Evolutionary conservation across 1,140 invertebrate genomes (phyloP).

Genomic region (Neodiprion lecontei): DNA sequence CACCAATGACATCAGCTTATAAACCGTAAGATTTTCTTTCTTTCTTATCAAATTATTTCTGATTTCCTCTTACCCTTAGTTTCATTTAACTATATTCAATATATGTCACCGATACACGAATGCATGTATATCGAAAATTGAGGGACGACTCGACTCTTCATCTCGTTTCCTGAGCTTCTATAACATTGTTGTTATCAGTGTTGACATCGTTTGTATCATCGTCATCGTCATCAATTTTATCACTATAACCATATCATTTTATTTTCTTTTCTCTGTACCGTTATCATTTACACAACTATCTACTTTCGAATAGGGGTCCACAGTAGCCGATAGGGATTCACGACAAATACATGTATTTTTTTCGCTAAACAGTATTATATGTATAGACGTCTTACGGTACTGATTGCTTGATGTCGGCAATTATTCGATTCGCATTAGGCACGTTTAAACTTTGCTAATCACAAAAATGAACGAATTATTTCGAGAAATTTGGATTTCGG

Average conservation of each 20-base stretch:
- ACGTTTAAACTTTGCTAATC: no score
- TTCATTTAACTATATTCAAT: slow-evolving; percentile 23
- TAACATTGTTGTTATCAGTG: no score
- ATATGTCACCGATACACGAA: slow-evolving; percentile 9
- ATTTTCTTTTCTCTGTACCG: no score
- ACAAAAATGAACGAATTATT: no score
- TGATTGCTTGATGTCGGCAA: background rate
- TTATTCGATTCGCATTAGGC: background rate
- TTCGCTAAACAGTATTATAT: background rate
- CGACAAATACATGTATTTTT: no score
- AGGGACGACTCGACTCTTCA: background rate
- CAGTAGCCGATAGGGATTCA: no score
- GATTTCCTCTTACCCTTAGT: slow-evolving; percentile 21
- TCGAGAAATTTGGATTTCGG: no score
- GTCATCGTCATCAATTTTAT: no score
- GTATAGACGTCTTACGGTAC: background rate
- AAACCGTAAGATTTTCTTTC: slow-evolving; percentile 18
- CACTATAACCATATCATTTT: no score
- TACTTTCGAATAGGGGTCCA: no score
- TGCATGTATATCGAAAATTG: slow-evolving; percentile 11
- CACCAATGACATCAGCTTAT: slow-evolving; percentile 18
- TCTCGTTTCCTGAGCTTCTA: background rate
- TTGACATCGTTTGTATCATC: no score
- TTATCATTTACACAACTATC: no score
- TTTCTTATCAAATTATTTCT: slow-evolving; percentile 29